Evolutionary conservation across 2,113 vertebrate genomes (phyloP).

Genomic region (Notechis scutatus): DNA sequence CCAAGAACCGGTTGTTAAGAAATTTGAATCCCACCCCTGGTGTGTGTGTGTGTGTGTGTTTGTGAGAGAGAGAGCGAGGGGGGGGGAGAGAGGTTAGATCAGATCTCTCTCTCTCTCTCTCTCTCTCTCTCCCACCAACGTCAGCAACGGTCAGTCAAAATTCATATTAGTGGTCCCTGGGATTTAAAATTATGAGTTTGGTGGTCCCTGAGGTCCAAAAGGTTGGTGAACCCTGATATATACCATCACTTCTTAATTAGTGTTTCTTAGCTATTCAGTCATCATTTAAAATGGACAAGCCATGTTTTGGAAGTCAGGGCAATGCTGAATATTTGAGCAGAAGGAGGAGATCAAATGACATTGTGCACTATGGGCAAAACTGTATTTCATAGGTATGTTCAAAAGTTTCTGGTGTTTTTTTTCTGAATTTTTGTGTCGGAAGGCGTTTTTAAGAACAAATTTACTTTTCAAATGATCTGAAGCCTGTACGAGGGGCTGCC

Average conservation of each 20-base stretch:
- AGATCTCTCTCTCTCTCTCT: no score
- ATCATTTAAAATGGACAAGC: background rate
- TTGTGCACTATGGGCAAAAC: background rate
- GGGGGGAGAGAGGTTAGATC: no score
- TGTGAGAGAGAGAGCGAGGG: no score
- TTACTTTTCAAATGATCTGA: background rate
- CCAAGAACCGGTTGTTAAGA: no score
- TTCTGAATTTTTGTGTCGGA: background rate
- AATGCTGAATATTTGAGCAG: background rate
- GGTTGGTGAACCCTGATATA: background rate
- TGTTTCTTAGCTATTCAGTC: background rate
- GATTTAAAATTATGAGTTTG: no score
- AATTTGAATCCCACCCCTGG: no score
- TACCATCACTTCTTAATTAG: background rate
- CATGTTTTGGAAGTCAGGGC: background rate
- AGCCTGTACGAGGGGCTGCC: background rate
- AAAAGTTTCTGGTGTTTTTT: no score
- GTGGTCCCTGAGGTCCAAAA: no score
- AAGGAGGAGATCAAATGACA: background rate
- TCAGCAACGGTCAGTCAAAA: no score
- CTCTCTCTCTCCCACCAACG: no score
- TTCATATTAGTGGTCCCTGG: no score
- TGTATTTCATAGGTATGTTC: background rate
- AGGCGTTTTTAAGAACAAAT: background rate
- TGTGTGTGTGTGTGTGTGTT: no score